Conservation (phyloP, 2,113 vertebrate genomes). For the Solenodon paradoxus region DNA sequence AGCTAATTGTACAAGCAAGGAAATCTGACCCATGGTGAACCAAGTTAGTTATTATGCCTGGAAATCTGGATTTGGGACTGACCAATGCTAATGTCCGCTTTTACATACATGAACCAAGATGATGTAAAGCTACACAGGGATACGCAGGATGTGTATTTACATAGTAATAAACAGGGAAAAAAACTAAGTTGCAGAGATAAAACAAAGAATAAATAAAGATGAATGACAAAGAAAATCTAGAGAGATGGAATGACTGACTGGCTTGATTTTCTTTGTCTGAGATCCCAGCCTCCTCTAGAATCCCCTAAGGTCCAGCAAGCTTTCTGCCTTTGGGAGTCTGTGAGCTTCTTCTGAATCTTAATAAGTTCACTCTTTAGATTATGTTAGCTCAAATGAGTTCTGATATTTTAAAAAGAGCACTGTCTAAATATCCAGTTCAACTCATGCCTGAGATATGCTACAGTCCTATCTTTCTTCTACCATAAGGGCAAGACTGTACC, state of each 20-base stretch:
- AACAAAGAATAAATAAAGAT: slow-evolving; percentile 2
- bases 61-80: not conserved
- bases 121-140: not conserved
- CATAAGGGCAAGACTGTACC: not conserved
- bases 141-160: not conserved
- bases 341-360: not conserved
- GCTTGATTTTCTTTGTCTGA: slow-evolving; percentile 3
- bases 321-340: not conserved
- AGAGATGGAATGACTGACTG: not conserved
- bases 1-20: not conserved
- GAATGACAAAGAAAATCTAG: not conserved
- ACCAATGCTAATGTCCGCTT: not conserved
- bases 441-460: not conserved
- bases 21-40: not conserved
- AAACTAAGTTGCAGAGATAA: not conserved
- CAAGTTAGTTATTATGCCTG: not conserved
- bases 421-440: not conserved
- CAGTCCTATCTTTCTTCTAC: not conserved
- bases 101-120: slow-evolving; percentile 2
- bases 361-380: not conserved
- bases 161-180: slow-evolving; percentile 11
- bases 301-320: not conserved
- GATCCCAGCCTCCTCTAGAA: not conserved
- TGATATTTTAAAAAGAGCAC: not conserved
- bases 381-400: not conserved